Conservation (phyloP, 2,888 invertebrate species). For the Anoncus sp. region DNA sequence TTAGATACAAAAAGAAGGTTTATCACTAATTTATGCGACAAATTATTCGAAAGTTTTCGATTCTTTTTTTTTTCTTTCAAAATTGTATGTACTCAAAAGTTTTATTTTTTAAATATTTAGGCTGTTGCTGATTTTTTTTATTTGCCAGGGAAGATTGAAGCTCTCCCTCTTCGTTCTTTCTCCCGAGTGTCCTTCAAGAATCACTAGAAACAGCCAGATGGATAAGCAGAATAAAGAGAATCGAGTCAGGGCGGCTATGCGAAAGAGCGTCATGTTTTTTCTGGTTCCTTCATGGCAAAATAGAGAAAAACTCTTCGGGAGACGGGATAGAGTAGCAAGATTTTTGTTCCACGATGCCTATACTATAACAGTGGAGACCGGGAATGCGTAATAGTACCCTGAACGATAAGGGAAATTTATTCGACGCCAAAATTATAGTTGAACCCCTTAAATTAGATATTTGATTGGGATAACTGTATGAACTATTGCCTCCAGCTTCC, state of each 20-base stretch:
- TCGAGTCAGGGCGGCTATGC: conserved; percentile 10
- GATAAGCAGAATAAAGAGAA: conserved; percentile 31
- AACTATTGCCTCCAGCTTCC: neutral
- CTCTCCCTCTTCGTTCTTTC: conserved; percentile 5
- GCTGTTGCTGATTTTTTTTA: too few species aligned
- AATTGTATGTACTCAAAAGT: too few species aligned
- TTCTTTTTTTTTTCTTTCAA: too few species aligned
- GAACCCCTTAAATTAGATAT: conserved; percentile 1
- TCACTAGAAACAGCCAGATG: conserved; percentile 4
- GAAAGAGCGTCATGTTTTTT: conserved; percentile 5
- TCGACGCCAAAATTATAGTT: neutral
- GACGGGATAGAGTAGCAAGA: conserved; percentile 6
- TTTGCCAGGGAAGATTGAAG: neutral
- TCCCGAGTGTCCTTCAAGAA: neutral
- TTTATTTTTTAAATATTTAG: too few species aligned
- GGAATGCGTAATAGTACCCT: neutral
- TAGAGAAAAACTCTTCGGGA: neutral
- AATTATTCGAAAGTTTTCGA: too few species aligned
- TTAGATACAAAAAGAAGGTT: too few species aligned
- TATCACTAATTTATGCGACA: too few species aligned
- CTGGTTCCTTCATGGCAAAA: neutral
- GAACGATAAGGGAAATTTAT: neutral
- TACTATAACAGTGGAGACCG: neutral
- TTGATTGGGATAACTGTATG: neutral
- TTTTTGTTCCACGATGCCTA: conserved; percentile 4